Evolutionary conservation across 2,797 vertebrate genomes (phyloP).

Genomic region (Enteromius fasciolatus): DNA sequence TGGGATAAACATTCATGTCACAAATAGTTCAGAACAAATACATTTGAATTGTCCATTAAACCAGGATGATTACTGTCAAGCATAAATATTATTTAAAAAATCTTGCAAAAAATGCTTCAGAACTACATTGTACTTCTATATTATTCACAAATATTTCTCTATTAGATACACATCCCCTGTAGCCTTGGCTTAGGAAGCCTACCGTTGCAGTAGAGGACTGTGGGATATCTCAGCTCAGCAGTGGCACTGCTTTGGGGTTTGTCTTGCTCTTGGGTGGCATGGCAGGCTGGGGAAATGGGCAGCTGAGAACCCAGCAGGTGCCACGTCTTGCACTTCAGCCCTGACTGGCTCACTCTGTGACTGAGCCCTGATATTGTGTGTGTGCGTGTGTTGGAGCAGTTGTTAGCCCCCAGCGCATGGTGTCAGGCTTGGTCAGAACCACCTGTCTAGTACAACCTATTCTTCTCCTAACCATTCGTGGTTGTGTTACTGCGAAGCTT

Average conservation of each 20-base stretch:
- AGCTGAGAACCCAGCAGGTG: slow-evolving; percentile 73
- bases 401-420: slow-evolving; percentile 51
- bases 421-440: slow-evolving; percentile 27
- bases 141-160: background rate
- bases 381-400: slow-evolving; percentile 19
- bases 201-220: background rate
- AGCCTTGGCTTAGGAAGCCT: slow-evolving; percentile 7
- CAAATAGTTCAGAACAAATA: background rate
- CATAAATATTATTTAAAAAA: background rate
- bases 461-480: slow-evolving; percentile 16
- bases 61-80: background rate
- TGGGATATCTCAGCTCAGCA: slow-evolving; percentile 24
- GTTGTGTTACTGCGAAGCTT: background rate
- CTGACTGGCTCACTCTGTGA: slow-evolving; percentile 45
- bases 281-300: slow-evolving; percentile 60
- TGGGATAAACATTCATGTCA: background rate
- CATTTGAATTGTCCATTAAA: background rate
- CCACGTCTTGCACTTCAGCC: slow-evolving; percentile 62
- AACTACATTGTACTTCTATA: background rate
- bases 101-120: background rate
- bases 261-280: slow-evolving; percentile 49
- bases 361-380: background rate
- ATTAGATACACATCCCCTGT: background rate
- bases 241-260: slow-evolving; percentile 28
- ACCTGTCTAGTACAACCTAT: slow-evolving; percentile 14